Evolutionary conservation across 2,797 vertebrate genomes (phyloP).

Genomic region (Catostomus latipinnis): DNA sequence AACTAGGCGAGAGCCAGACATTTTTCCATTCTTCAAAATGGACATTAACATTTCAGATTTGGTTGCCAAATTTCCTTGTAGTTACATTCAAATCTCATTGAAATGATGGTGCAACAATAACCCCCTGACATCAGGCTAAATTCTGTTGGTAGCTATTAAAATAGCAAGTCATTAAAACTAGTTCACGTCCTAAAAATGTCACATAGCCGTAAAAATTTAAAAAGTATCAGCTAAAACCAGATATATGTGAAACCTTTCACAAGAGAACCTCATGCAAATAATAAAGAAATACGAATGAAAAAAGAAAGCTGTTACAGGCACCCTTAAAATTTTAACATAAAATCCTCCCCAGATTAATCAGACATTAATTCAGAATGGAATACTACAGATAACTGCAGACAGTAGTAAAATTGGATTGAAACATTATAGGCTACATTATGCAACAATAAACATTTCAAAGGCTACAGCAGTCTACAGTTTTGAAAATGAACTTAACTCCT

Average conservation of each 20-base stretch:
- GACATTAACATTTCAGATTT: slow-evolving; percentile 44
- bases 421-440: too few species aligned
- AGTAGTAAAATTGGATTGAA: neutral
- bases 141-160: slow-evolving; percentile 21
- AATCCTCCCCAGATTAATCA: neutral
- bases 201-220: neutral
- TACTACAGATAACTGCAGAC: neutral
- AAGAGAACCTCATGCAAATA: neutral
- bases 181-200: slow-evolving; percentile 24
- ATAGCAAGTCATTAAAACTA: slow-evolving; percentile 17
- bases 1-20: slow-evolving; percentile 1
- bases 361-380: neutral
- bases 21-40: slow-evolving; percentile 27
- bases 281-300: neutral
- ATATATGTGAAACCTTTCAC: slow-evolving; percentile 15
- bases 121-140: slow-evolving; percentile 25
- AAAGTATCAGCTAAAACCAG: slow-evolving; percentile 19
- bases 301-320: slow-evolving; percentile 21
- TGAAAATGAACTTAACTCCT: too few species aligned
- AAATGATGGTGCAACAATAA: slow-evolving; percentile 43
- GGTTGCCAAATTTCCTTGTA: slow-evolving; percentile 45
- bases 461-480: too few species aligned
- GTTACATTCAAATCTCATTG: slow-evolving; percentile 42
- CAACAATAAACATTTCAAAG: too few species aligned
- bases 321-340: neutral